Evolutionary conservation across 2,888 invertebrate species (phyloP), one percentile per base, ranked within the genome.

Genomic region (Polydrusus cervinus): DNA sequence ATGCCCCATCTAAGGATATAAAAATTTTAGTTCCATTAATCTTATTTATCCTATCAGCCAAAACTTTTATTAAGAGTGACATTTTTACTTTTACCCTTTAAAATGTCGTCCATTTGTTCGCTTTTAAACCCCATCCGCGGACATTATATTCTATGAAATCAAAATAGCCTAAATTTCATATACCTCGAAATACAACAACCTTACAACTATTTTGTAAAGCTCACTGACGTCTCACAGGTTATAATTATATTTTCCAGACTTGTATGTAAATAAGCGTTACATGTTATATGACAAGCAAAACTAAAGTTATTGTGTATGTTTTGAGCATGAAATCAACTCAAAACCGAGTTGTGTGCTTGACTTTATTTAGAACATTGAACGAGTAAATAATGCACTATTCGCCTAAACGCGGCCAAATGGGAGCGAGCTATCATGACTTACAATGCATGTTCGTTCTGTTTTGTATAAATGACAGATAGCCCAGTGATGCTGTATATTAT

Each of bases 281-380:
- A 14, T 51, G 51, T 51, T 20, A 53, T n/a, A 8, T 25, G 53
- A 53, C 53, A 53, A 53, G 53, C 25, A 53, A 25, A 53, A 53
- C 53, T 30, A 53, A 53, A 25, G 25, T 11, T 53, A 30, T 30
- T 25, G 53, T 25, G 53, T 25, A 53, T 25, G 25, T 11, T 25
- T 13, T n/a, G 53, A 53, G 53, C 20, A 53, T 30, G 13, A 53
- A 53, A 25, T 25, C 20, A 53, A 53, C 53, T 53, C 25, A 3
- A 34, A 20, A 18, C 18, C 18, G 47, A 16, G 47, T 47, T 47
- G 16, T 47, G 16, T 47, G 47, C 47, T 53, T 30, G 25, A 25
- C n/a, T 53, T 53, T 53, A 53, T 25, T 25, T 53, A n/a, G n/a
- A 53, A 53, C 14, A 25, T 13, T 7, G 25, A 25, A 13, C 53